Evolutionary conservation across 2,888 invertebrate genomes (phyloP).

Genomic region (Ommatoiulus sabulosus): DNA sequence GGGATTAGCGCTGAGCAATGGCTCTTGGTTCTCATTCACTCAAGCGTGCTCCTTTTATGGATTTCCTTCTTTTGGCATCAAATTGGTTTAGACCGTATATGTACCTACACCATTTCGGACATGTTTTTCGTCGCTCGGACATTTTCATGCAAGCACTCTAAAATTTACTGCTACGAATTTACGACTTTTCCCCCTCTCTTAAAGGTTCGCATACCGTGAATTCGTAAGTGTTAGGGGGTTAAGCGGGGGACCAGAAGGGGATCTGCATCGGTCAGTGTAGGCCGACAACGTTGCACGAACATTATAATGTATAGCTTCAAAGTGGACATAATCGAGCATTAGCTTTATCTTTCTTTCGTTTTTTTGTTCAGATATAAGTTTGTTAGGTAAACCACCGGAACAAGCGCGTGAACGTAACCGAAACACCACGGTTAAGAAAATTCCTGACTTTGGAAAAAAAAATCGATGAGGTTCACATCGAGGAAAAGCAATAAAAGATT

Average conservation of each 20-base stretch:
- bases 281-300: no score
- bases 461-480: no score
- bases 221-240: not conserved
- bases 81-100: not conserved
- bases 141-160: not conserved
- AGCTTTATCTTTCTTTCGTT: no score
- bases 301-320: no score
- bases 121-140: not conserved
- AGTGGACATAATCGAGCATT: no score
- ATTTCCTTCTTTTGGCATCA: not conserved
- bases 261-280: not conserved
- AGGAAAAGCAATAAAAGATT: no score
- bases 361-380: no score
- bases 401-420: no score
- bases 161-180: conserved; percentile 17
- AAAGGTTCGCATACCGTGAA: not conserved
- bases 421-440: no score
- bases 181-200: not conserved
- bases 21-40: not conserved
- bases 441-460: no score
- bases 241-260: not conserved
- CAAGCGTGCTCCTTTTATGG: not conserved
- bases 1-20: conserved; percentile 18
- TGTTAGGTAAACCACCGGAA: no score
- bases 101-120: no score